Percentiles rank a stretch among this genome's conserved stretches.
phyloP scores from a whole-genome alignment of 2,797 vertebrate species.

The Diplodus sargus region DNA sequence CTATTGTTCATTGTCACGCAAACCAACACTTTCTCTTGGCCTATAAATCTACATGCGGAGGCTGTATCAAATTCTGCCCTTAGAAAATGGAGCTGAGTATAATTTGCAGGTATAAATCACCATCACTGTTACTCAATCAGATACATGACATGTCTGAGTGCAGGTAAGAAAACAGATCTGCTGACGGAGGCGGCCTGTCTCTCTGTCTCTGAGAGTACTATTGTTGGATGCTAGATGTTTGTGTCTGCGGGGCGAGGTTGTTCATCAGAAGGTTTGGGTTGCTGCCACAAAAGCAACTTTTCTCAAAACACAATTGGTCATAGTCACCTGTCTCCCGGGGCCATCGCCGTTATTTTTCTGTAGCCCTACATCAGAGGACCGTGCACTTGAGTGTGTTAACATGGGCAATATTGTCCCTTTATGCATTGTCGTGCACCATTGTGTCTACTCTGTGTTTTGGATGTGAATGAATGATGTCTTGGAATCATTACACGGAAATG shows the following conservation, averaged over 20 bases:
- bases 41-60: slow-evolving; percentile 55
- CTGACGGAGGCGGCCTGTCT: slow-evolving; percentile 69
- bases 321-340: slow-evolving; percentile 71
- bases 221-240: slow-evolving; percentile 70
- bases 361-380: slow-evolving; percentile 59
- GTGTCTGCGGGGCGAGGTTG: slow-evolving; percentile 72
- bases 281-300: slow-evolving; percentile 78
- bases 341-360: slow-evolving; percentile 62
- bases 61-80: slow-evolving; percentile 65
- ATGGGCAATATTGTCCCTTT: slow-evolving; percentile 37
- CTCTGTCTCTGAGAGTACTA: slow-evolving; percentile 51
- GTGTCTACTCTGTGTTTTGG: slow-evolving; percentile 12
- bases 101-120: slow-evolving; percentile 76
- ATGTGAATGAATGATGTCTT: slow-evolving; percentile 25
- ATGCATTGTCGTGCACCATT: slow-evolving; percentile 26
- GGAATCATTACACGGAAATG: slow-evolving; percentile 34
- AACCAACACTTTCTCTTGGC: slow-evolving; percentile 48
- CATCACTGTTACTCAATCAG: slow-evolving; percentile 68
- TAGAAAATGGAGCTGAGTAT: slow-evolving; percentile 53
- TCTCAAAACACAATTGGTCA: slow-evolving; percentile 80
- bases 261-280: slow-evolving; percentile 77
- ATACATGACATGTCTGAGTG: slow-evolving; percentile 60
- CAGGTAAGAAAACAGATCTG: slow-evolving; percentile 72
- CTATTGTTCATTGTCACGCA: slow-evolving; percentile 70
- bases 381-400: slow-evolving; percentile 53